These are phyloP conservation scores for Regulus satrapa DNA, from an alignment of 2,113 vertebrate genomes.

Conservation along the genomic window DNA sequence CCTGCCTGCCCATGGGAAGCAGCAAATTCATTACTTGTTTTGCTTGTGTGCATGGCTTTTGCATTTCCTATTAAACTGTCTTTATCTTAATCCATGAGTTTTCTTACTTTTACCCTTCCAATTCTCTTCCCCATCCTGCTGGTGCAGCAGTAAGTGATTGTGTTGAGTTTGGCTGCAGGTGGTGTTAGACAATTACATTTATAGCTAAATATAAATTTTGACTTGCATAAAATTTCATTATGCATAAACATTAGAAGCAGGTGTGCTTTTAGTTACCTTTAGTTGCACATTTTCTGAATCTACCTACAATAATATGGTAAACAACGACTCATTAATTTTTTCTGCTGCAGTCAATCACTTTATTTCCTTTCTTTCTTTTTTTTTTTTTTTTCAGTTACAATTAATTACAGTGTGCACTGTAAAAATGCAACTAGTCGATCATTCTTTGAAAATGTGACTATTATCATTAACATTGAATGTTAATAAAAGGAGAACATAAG, in stretches of 20 bases:
- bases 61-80: neutral
- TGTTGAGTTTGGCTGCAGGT: neutral
- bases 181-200: neutral
- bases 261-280: neutral
- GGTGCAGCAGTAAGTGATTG: neutral
- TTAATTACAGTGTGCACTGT: neutral
- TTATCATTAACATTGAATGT: neutral
- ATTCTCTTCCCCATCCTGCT: neutral
- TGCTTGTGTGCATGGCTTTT: neutral
- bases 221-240: neutral
- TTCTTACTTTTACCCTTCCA: neutral
- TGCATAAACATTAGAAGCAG: neutral
- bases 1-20: neutral
- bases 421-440: neutral
- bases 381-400: neutral
- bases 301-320: neutral
- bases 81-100: neutral
- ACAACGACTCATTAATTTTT: neutral
- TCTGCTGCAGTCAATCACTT: neutral
- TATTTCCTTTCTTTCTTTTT: neutral
- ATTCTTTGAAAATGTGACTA: neutral
- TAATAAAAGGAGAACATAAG: too few species aligned
- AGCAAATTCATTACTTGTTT: neutral
- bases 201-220: neutral
- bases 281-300: neutral